Base-by-base conservation (phyloP, 2,888 invertebrate species). In the Idaea dimidiata region DNA sequence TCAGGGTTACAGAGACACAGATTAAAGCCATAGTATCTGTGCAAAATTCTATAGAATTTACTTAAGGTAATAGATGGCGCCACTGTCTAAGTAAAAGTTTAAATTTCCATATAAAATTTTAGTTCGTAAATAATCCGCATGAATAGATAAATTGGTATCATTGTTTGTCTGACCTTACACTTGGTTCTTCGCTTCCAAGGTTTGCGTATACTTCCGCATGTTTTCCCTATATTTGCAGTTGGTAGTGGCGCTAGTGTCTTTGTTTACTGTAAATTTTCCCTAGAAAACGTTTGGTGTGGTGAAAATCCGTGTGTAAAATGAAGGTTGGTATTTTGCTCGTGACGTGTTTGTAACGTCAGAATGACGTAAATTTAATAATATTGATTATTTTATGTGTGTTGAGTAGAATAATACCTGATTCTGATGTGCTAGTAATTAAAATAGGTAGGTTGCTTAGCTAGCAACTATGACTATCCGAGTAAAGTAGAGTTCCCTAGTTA, bases 161-260 rank as follows among this genome's bases (percentile, higher is more conserved):
- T 56, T 56, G 56, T 55, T 32, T 24, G 31, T 56, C 17, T 55
- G 54, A 55, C 60, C 56, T 18, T 31, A 56, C 18, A 17, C 59
- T 57, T 62, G 65, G 65, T 60, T 57, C 57, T 17, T 10, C 10
- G 56, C 16, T 59, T 60, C 65, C 62, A 59, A 62, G 62, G 62
- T 62, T 62, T 62, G 17, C 53, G 31, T 56, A 33, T 43, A 43
- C 43, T 43, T 43, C 43, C 43, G 43, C 10, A 10, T 43, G 43
- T 43, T 43, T 57, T 24, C 16, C 7, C 8, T n/a, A n/a, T 24
- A 24, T 31, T 31, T 31, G 24, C 57, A 14, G 14, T 57, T 24
- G 24, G 7, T 3, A 57, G 24, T 57, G 24, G 57, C 24, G 57
- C 57, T 57, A 57, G 57, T 24, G 24, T 57, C 57, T 57, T 10